Conservation (phyloP, 1,140 invertebrate genomes). For the Sesamia nonagrioides region DNA sequence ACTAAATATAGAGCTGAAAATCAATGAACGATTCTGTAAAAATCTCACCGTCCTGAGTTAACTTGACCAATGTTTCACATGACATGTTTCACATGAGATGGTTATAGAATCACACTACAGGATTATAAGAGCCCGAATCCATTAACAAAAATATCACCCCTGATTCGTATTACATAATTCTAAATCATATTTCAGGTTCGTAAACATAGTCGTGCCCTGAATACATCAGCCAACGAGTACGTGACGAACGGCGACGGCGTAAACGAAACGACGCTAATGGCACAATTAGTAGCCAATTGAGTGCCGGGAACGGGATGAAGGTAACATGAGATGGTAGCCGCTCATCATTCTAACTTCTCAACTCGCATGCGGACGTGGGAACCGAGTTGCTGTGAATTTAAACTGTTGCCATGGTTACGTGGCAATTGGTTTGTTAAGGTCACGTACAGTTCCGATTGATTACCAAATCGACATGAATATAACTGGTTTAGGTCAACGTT, state of each 20-base stretch:
- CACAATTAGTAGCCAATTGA: constrained; percentile 1
- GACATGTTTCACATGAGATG: no score
- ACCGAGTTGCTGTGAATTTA: background rate
- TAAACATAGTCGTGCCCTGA: background rate
- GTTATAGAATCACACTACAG: no score
- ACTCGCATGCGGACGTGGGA: constrained; percentile 4
- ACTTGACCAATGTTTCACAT: no score
- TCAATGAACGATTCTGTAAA: no score
- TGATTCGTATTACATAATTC: background rate
- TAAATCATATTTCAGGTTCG: background rate
- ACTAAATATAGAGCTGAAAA: no score
- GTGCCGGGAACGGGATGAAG: constrained; percentile 4
- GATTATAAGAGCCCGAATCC: background rate
- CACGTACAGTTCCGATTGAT: background rate
- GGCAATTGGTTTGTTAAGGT: background rate
- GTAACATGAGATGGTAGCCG: background rate
- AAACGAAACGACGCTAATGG: background rate
- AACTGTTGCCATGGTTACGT: background rate
- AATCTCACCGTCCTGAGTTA: no score
- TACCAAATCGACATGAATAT: no score
- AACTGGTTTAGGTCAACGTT: no score
- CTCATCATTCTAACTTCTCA: background rate
- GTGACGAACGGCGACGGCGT: background rate
- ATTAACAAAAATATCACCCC: background rate
- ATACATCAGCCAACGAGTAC: background rate